Conservation (phyloP, 92 coral and sea anemone genomes). For the Montipora capitata region DNA sequence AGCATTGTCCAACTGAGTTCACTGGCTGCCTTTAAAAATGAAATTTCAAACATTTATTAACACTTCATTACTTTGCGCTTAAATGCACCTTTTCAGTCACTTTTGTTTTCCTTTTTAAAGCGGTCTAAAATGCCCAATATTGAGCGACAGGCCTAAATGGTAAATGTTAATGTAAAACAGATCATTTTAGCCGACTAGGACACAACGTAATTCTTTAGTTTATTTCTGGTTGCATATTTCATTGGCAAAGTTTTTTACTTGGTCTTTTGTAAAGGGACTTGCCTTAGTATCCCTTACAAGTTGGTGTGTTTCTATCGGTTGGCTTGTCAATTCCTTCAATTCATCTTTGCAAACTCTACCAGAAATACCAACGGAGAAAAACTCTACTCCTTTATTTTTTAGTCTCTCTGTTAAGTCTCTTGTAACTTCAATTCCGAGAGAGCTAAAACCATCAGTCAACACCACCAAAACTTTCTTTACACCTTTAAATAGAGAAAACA, state of each 20-base stretch:
- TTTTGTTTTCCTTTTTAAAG: too few species aligned
- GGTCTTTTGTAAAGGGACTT: background rate
- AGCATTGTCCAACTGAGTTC: too few species aligned
- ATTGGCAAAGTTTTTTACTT: constrained; percentile 4
- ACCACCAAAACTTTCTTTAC: constrained; percentile 32
- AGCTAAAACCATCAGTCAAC: constrained; percentile 40
- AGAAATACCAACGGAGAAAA: constrained; percentile 31
- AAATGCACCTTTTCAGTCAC: too few species aligned
- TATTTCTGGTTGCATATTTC: constrained; percentile 11
- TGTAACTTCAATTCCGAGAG: constrained; percentile 24
- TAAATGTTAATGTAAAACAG: too few species aligned
- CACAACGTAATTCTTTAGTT: background rate
- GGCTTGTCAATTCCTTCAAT: background rate
- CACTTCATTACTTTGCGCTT: too few species aligned
- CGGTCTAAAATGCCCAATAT: too few species aligned
- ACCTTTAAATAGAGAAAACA: background rate
- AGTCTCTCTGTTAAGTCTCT: constrained; percentile 4
- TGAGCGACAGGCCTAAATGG: too few species aligned
- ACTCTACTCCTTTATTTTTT: background rate
- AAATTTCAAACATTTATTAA: too few species aligned
- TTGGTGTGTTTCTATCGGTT: constrained; percentile 9
- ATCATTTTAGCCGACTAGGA: too few species aligned
- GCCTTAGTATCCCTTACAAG: background rate
- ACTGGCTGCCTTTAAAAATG: too few species aligned
- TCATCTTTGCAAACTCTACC: constrained; percentile 12